Base-by-base conservation (phyloP, 2,797 vertebrate genomes). In the Microcaecilia unicolor region DNA sequence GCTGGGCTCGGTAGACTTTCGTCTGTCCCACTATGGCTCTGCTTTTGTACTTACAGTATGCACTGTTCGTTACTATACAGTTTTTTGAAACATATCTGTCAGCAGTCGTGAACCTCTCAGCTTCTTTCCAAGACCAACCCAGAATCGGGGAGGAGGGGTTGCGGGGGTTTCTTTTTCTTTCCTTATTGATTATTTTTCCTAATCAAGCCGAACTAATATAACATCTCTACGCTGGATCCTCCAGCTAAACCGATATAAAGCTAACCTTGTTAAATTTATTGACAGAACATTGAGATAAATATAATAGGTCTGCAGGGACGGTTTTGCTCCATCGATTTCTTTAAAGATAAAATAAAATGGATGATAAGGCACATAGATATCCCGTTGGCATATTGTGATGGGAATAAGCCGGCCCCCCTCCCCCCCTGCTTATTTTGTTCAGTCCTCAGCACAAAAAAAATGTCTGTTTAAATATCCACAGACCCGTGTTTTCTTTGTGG, bases 221-320 rank as follows among this genome's bases (percentile, higher is more conserved):
- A 85, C 72, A 85, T 88, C 80, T 75, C 74, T 83, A 78, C 83
- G 84, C 88, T 75, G 51, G 84, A 91, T 87, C 84, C 83, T 80
- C 78, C 46, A 58, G 68, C 67, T 84, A 86, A 85, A 79, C 68
- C 62, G 75, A 85, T 81, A 86, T 83, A 90, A 92, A 88, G 82
- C 75, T 87, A 90, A 90, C 82, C 83, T 89, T 83, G 80, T 92
- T 89, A 86, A 80, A 87, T 90, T 85, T 92, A 94, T 92, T 90
- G 90, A 92, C 85, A 86, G 80, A 79, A 84, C 84, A 88, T 75
- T 88, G 79, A 88, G 90, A 89, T 90, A 92, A 90, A 91, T 90
- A 89, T 90, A 85, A 86, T 69, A 82, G 80, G 64, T 72, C 70
- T 81, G 74, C 73, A 78, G 72, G 69, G 76, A 74, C 66, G 74